A percentile compares a stretch with the other conserved stretches of the same genome.
These are phyloP conservation scores for Chaetodon trifascialis DNA, from an alignment of 2,113 vertebrate genomes.

Conservation along the genomic window DNA sequence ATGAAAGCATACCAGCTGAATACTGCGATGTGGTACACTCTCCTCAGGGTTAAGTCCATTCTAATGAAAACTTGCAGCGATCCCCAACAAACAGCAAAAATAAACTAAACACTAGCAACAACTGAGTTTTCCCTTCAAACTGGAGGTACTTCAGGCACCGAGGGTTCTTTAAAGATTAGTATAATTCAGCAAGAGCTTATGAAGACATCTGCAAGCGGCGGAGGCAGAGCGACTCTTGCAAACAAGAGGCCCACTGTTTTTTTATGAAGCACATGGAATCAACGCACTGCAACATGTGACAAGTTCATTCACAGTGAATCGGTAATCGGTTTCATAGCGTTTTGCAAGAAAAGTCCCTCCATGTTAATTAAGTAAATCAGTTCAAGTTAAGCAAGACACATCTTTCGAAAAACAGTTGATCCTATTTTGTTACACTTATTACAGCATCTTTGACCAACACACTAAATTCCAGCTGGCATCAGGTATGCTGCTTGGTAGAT, in stretches of 20 bases:
- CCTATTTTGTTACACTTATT: no score
- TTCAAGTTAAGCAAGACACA: not conserved
- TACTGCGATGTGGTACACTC: slow-evolving; percentile 69
- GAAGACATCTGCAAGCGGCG: slow-evolving; percentile 22
- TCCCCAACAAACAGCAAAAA: slow-evolving; percentile 8
- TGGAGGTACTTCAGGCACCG: slow-evolving; percentile 7
- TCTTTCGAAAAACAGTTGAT: not conserved
- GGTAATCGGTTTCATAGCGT: slow-evolving; percentile 26
- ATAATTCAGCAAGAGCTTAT: slow-evolving; percentile 52
- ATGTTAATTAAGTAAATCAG: not conserved
- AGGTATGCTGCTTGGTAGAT: not conserved
- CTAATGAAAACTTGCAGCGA: not conserved
- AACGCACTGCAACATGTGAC: slow-evolving; percentile 57
- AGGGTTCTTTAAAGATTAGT: slow-evolving; percentile 71
- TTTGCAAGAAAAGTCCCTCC: slow-evolving; percentile 26
- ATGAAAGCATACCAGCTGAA: slow-evolving; percentile 82
- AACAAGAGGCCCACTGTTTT: slow-evolving; percentile 79
- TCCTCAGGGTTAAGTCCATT: slow-evolving; percentile 65
- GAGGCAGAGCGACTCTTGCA: slow-evolving; percentile 20
- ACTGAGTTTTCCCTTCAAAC: slow-evolving; percentile 25
- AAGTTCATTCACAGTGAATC: slow-evolving; percentile 33
- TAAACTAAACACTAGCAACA: slow-evolving; percentile 2
- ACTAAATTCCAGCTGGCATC: not conserved
- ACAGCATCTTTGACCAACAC: not conserved
- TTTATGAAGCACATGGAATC: slow-evolving; percentile 21